A percentile compares a stretch with the other conserved stretches of the same genome.
These are phyloP conservation scores for Sycophila texana DNA, from an alignment of 2,888 invertebrate genomes.

Conservation along the genomic window DNA sequence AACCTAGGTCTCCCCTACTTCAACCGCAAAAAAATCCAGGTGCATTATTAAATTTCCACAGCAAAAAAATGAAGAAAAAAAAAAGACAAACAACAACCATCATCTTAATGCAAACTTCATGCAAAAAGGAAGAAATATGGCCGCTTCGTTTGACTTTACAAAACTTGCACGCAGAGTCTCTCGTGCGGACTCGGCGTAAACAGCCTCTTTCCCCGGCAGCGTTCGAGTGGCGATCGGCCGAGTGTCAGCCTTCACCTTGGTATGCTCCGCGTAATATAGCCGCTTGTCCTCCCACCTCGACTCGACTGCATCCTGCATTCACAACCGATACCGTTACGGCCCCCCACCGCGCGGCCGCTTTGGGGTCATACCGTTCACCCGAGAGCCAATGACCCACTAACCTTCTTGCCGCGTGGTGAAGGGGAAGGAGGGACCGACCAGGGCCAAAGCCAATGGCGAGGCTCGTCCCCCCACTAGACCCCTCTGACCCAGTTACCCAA, in stretches of 20 bases:
- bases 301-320: conserved; percentile 51
- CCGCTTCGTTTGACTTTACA: too few relatives aligned
- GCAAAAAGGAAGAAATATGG: too few relatives aligned
- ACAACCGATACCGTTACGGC: conserved; percentile 68
- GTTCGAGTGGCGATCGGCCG: background rate
- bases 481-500: conserved; percentile 38
- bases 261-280: conserved; percentile 51
- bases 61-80: too few relatives aligned
- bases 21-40: too few relatives aligned
- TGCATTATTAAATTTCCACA: too few relatives aligned
- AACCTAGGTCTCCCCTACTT: too few relatives aligned
- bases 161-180: background rate
- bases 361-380: conserved; percentile 42
- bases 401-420: conserved; percentile 64
- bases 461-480: background rate
- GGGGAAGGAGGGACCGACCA: background rate
- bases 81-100: too few relatives aligned
- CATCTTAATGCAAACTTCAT: too few relatives aligned
- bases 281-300: conserved; percentile 35
- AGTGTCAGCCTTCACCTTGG: conserved; percentile 48
- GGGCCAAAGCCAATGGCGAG: conserved; percentile 58
- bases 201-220: background rate
- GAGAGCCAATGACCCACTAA: conserved; percentile 71
- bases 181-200: background rate
- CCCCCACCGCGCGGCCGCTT: conserved; percentile 20